Conservation (phyloP, 2,113 vertebrate genomes). For the Meles meles region DNA sequence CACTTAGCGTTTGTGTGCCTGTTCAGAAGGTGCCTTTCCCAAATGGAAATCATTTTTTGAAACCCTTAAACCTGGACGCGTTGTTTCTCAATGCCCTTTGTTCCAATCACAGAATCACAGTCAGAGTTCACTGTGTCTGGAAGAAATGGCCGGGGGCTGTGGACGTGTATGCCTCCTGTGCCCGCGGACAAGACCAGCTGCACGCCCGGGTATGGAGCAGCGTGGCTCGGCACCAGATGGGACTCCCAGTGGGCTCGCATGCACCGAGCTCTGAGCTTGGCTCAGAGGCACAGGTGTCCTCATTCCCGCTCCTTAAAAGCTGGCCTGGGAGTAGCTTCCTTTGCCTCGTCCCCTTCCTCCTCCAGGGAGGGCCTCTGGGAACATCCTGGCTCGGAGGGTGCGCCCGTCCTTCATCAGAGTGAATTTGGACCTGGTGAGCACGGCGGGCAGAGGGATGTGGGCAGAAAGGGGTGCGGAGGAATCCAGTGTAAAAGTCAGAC, state of each 20-base stretch:
- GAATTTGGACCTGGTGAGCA: background rate
- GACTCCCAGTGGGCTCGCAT: accelerated
- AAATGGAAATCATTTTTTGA: background rate
- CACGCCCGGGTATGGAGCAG: background rate
- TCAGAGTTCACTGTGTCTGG: background rate
- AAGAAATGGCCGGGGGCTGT: background rate
- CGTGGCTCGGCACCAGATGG: background rate
- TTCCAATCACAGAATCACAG: background rate
- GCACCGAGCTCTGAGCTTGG: background rate
- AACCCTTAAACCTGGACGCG: background rate
- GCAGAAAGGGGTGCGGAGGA: background rate
- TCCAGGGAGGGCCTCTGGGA: background rate
- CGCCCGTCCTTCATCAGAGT: background rate
- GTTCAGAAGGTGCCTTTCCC: background rate
- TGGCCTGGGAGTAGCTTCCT: background rate
- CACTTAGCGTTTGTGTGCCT: background rate
- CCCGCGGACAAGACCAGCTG: background rate
- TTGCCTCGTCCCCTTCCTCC: background rate
- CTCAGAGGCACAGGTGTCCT: background rate
- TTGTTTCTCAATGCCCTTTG: background rate
- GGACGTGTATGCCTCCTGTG: accelerated
- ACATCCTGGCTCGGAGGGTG: background rate
- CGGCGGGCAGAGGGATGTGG: too few relatives aligned
- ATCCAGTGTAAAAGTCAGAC: background rate
- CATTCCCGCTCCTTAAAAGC: background rate